phyloP scores from a whole-genome alignment of 2,888 invertebrate species.

The Thera britannica region DNA sequence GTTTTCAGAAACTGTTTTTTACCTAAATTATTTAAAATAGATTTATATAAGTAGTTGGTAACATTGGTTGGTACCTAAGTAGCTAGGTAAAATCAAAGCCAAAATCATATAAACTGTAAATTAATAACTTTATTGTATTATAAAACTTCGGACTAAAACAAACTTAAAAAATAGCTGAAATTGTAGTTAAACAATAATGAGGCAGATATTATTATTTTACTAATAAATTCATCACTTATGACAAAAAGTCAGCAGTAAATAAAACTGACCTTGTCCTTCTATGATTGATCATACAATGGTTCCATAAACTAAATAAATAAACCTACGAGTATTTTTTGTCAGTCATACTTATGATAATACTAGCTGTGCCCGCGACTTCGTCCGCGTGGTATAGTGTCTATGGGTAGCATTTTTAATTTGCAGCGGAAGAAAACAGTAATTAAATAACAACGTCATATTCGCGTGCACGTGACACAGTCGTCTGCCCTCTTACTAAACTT shows the following conservation, averaged over 20 bases:
- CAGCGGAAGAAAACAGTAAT: no score
- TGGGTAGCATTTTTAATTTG: no score
- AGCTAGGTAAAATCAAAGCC: no score
- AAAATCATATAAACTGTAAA: not conserved
- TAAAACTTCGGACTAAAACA: not conserved
- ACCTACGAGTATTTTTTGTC: conserved; percentile 1
- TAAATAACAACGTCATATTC: no score
- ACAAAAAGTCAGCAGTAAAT: not conserved
- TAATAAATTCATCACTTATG: not conserved
- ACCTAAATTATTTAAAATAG: no score
- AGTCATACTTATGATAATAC: not conserved
- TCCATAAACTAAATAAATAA: not conserved
- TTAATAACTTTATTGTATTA: not conserved
- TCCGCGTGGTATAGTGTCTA: no score
- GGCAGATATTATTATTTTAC: conserved; percentile 14
- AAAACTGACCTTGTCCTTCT: not conserved
- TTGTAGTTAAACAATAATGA: conserved; percentile 12
- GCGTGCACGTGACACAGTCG: no score
- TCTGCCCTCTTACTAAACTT: no score
- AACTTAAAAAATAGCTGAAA: not conserved
- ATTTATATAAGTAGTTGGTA: no score
- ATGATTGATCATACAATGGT: not conserved
- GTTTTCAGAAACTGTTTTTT: no score
- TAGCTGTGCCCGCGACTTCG: no score
- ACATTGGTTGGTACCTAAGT: no score